Evolutionary conservation across 2,888 invertebrate species (phyloP).

Genomic region (Salticus scenicus): DNA sequence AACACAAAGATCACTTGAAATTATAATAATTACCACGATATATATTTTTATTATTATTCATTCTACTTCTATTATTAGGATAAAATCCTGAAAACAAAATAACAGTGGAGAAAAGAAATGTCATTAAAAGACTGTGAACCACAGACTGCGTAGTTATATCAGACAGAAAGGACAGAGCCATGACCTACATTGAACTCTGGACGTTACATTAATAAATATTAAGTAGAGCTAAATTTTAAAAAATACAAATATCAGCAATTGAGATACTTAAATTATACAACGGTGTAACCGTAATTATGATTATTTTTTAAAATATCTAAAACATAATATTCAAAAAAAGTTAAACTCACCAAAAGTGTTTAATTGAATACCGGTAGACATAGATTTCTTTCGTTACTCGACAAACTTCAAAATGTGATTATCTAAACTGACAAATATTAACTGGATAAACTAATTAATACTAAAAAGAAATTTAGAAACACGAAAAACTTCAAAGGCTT

Average conservation of each 20-base stretch:
- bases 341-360: conserved; percentile 74
- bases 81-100: no score
- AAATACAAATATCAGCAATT: no score
- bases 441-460: background rate
- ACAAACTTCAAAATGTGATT: conserved; percentile 44
- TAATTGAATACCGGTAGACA: conserved; percentile 74
- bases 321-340: conserved; percentile 31
- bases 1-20: no score
- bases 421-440: conserved; percentile 28
- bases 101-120: no score
- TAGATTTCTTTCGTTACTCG: conserved; percentile 62
- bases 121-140: no score
- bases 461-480: background rate
- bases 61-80: no score
- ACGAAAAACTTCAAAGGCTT: background rate
- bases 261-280: no score
- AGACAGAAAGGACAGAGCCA: conserved; percentile 16
- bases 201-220: background rate
- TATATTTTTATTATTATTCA: no score
- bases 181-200: conserved; percentile 59
- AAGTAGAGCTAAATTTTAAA: no score
- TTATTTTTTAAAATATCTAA: no score
- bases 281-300: no score
- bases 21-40: no score
- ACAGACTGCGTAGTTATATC: conserved; percentile 43